Base-by-base conservation (phyloP, 2,888 invertebrate species). In the Acleris sparsana region DNA sequence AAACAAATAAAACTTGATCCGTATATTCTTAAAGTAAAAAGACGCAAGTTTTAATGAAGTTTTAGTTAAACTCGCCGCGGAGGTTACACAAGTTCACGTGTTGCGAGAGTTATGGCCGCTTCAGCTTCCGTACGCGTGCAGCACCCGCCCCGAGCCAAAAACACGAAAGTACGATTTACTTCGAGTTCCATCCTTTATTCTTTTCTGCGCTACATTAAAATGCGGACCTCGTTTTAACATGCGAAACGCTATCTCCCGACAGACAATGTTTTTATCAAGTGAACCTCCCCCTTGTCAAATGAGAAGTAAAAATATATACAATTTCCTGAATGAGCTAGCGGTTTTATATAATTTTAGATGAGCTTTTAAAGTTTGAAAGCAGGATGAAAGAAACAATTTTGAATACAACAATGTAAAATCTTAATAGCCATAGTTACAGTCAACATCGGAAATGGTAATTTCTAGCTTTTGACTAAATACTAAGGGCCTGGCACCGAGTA, bases 101-200 rank as follows among this genome's bases (percentile, higher is more conserved):
- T 70, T 70, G 71, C 74, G 78, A 81, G 82, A 84, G 79, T 84
- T 80, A 81, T 78, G 73, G 79, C 80, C 76, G 77, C 80, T 80
- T 78, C 75, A 78, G 74, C 79, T 84, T 85, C 84, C 83, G 83
- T 75, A 79, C 82, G 81, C 82, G 81, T 84, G 78, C 70, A 74
- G 79, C 75, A 76, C 73, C 73, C 74, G 75, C 73, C 70, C 72
- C 75, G 77, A 80, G 80, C 82, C 82, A 82, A 83, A 82, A 83
- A 84, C 83, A 83, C 74, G 80, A 79, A 82, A 83, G 77, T 80
- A 77, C 83, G 71, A 83, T 82, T 82, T 78, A 76, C 77, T 75
- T 72, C 73, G 68, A 74, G 71, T 71, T 59, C 67, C 73, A 72
- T 73, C 72, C 51, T 80, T 76, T 74, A 75, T 80, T 79, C 72